Evolutionary conservation across 2,113 vertebrate genomes (phyloP).

Genomic region (Chlamydotis undulata): DNA sequence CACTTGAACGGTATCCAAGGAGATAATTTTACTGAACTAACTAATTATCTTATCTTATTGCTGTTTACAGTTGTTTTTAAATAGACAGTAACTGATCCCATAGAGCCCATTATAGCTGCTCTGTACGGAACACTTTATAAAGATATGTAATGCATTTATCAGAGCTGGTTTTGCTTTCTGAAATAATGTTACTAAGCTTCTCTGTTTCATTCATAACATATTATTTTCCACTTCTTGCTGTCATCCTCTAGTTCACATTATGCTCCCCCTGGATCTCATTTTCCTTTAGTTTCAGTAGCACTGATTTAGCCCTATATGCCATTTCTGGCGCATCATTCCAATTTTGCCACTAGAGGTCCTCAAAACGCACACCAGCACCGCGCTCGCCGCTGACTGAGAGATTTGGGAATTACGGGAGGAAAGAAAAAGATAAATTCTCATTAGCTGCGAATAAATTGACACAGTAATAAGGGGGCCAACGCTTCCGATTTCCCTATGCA

Average conservation of each 20-base stretch:
- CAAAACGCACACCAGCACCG: neutral
- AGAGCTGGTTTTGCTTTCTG: neutral
- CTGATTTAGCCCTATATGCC: accelerated
- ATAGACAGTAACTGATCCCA: neutral
- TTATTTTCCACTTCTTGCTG: neutral
- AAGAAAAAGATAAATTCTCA: neutral
- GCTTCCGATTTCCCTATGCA: neutral
- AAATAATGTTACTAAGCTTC: neutral
- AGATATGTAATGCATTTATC: neutral
- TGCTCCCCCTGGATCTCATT: neutral
- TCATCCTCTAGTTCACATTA: neutral
- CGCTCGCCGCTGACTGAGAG: accelerated
- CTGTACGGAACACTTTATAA: neutral
- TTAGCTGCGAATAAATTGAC: neutral
- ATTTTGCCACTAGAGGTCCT: slow-evolving; percentile 43
- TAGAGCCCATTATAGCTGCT: neutral
- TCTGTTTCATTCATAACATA: neutral
- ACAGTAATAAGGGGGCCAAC: neutral
- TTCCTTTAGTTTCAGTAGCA: neutral
- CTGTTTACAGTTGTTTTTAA: neutral
- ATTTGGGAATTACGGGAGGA: neutral
- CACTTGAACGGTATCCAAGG: neutral
- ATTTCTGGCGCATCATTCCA: neutral
- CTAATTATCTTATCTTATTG: neutral
- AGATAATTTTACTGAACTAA: neutral